Evolutionary conservation across 2,113 vertebrate genomes (phyloP).

Genomic region (Xiphorhynchus elegans): DNA sequence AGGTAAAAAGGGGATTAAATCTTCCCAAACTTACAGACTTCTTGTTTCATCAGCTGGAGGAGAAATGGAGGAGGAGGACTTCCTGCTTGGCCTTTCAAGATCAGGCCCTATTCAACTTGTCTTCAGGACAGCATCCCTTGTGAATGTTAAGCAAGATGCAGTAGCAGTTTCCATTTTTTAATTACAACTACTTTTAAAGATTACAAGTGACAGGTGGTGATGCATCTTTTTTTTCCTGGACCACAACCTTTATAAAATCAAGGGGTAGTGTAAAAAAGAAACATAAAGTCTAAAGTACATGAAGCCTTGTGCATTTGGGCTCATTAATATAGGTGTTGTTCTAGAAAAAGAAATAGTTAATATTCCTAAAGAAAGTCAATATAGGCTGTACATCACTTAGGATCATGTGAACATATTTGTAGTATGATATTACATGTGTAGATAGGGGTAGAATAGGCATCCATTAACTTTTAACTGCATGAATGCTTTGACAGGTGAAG

Average conservation of each 20-base stretch:
- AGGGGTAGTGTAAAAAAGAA: not conserved
- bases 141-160: not conserved
- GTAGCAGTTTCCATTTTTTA: not conserved
- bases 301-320: not conserved
- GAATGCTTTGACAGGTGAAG: not conserved
- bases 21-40: not conserved
- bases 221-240: not conserved
- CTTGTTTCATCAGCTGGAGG: not conserved
- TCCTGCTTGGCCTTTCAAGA: not conserved
- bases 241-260: not conserved
- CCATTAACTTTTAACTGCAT: not conserved
- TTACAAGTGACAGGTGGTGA: not conserved
- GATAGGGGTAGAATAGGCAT: not conserved
- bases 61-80: not conserved
- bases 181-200: not conserved
- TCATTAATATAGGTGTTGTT: not conserved
- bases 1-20: not conserved
- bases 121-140: not conserved
- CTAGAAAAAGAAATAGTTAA: not conserved
- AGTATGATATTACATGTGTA: not conserved
- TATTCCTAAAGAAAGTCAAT: not conserved
- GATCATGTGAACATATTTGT: not conserved
- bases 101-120: not conserved
- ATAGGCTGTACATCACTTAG: not conserved
- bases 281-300: not conserved